Conservation (phyloP, 2,888 invertebrate species). For the Lasioglossum lativentre region DNA sequence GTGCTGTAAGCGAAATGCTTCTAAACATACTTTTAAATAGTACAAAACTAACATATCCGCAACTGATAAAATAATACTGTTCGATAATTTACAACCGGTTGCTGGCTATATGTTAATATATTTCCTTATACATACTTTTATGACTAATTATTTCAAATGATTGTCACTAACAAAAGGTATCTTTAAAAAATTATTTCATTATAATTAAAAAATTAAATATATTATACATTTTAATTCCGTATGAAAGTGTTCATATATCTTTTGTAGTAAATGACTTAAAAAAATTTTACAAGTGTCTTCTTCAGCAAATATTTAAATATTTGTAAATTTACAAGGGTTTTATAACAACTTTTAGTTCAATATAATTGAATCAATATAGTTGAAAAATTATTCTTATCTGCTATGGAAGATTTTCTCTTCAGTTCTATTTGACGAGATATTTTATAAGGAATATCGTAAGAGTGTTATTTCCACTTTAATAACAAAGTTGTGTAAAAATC, state of each 20-base stretch:
- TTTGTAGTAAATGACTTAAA: neutral
- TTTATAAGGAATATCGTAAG: neutral
- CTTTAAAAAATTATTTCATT: neutral
- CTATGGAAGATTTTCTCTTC: neutral
- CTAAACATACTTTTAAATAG: neutral
- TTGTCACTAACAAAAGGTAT: neutral
- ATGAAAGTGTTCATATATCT: neutral
- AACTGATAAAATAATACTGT: neutral
- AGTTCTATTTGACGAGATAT: neutral
- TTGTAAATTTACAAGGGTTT: no score
- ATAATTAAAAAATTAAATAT: neutral
- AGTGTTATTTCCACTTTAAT: neutral
- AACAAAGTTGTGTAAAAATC: neutral
- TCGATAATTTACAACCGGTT: neutral
- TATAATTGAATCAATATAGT: neutral
- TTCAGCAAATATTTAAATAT: no score
- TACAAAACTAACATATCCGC: neutral
- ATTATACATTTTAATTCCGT: neutral
- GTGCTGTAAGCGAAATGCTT: conserved; percentile 80
- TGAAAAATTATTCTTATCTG: neutral
- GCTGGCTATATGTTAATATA: neutral
- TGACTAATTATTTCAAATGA: neutral
- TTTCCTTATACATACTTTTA: neutral
- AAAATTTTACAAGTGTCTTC: neutral
- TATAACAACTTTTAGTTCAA: neutral